These are phyloP conservation scores for Teleogryllus oceanicus DNA, from an alignment of 2,888 invertebrate species.

Conservation along the genomic window DNA sequence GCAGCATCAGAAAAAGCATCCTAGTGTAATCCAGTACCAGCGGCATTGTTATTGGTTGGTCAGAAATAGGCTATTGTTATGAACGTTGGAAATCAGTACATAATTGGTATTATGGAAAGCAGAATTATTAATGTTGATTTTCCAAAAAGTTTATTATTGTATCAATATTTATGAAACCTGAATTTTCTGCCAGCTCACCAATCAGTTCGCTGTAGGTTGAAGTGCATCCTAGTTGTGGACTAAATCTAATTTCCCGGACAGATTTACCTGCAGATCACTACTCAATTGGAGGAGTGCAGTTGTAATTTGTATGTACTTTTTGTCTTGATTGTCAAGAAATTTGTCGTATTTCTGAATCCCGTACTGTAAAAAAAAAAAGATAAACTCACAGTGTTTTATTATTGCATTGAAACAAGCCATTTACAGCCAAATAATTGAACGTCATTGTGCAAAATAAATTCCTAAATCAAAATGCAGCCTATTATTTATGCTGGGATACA, in stretches of 20 bases:
- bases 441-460: conserved; percentile 33
- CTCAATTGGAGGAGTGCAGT: conserved; percentile 33
- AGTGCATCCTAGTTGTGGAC: conserved; percentile 25
- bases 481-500: conserved; percentile 31
- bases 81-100: conserved; percentile 21
- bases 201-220: conserved; percentile 26
- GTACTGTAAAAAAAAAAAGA: conserved; percentile 29
- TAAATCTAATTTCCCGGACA: conserved; percentile 11
- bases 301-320: conserved; percentile 37
- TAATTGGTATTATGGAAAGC: conserved; percentile 18
- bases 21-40: conserved; percentile 18
- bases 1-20: conserved; percentile 12
- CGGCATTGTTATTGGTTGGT: conserved; percentile 18
- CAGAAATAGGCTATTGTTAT: conserved; percentile 28
- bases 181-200: conserved; percentile 22
- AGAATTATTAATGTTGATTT: conserved; percentile 12
- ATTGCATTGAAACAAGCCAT: conserved; percentile 30
- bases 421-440: conserved; percentile 32
- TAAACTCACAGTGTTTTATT: conserved; percentile 31
- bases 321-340: conserved; percentile 37
- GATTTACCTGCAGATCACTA: conserved; percentile 31
- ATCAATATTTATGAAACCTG: neutral
- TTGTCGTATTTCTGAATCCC: conserved; percentile 35
- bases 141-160: conserved; percentile 22
- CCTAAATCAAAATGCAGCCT: conserved; percentile 30